Percentiles rank a stretch among this genome's conserved stretches.
These are phyloP conservation scores for Scotopteryx bipunctaria DNA, from an alignment of 2,888 invertebrate genomes.

Conservation along the genomic window DNA sequence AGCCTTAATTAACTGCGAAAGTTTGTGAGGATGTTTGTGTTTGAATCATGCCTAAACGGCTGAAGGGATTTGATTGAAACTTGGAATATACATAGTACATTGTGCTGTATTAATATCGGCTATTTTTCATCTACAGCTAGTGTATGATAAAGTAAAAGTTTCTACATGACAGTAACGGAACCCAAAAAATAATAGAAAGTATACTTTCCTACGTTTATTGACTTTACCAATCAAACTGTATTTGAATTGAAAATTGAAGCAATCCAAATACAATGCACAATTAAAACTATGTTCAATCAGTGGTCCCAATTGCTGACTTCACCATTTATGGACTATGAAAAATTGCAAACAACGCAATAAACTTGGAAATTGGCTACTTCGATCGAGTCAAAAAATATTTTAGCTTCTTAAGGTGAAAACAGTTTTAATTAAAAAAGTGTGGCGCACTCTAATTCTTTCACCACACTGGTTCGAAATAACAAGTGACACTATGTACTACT, in stretches of 20 bases:
- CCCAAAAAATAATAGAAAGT: conserved; percentile 13
- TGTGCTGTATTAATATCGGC: too few species aligned
- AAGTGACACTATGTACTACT: too few species aligned
- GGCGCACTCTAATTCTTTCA: too few species aligned
- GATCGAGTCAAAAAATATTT: conserved; percentile 9
- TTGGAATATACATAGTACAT: too few species aligned
- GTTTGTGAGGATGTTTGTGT: too few species aligned
- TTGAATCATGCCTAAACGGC: too few species aligned
- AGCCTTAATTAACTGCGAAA: too few species aligned
- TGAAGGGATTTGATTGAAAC: too few species aligned
- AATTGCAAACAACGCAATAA: conserved; percentile 57
- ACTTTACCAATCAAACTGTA: conserved; percentile 14
- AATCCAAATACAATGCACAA: conserved; percentile 42
- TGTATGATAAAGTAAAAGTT: background rate
- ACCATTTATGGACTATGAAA: conserved; percentile 54
- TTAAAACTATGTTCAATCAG: conserved; percentile 28
- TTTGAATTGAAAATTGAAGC: conserved; percentile 21
- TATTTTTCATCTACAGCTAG: background rate
- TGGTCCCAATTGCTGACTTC: conserved; percentile 46
- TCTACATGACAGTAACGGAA: background rate
- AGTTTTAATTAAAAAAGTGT: too few species aligned
- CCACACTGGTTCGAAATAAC: too few species aligned
- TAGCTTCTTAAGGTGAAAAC: background rate
- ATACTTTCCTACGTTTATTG: conserved; percentile 9
- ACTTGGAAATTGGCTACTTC: conserved; percentile 15